phyloP scores from a whole-genome alignment of 2,888 invertebrate species.

The Torymus tubicola region DNA sequence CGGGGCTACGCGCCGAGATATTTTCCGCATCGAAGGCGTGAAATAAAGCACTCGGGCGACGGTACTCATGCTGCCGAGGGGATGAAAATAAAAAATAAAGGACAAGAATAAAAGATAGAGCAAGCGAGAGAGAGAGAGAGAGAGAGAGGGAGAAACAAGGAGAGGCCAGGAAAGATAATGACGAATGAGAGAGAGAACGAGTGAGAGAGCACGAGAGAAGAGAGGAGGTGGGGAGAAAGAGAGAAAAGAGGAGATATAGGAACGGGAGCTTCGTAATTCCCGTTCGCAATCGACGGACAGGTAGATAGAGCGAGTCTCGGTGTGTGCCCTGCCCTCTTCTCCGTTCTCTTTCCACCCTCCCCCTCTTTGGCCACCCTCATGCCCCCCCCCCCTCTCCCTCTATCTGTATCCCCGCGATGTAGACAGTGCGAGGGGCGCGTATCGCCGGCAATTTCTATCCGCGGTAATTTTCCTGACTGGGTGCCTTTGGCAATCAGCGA shows the following conservation, averaged over 20 bases:
- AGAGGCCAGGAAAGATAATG: conserved; percentile 24
- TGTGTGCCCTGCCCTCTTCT: too few species aligned
- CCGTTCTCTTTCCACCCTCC: too few species aligned
- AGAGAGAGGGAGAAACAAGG: background rate
- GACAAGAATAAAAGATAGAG: background rate
- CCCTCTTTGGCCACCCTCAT: too few species aligned
- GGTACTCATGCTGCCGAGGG: background rate
- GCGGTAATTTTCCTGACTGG: conserved; percentile 51
- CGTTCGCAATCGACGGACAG: conserved; percentile 33
- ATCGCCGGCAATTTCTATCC: conserved; percentile 25
- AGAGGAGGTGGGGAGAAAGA: background rate
- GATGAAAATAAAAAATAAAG: conserved; percentile 10
- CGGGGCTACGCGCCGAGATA: conserved; percentile 14
- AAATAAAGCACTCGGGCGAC: conserved; percentile 29
- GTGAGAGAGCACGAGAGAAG: background rate
- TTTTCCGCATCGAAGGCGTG: conserved; percentile 47
- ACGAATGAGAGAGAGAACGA: conserved; percentile 1
- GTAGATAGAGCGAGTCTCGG: conserved; percentile 12
- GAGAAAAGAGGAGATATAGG: background rate
- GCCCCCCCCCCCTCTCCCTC: background rate
- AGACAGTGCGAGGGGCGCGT: background rate
- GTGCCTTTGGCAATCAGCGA: conserved; percentile 53
- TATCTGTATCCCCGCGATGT: background rate
- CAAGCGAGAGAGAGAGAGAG: background rate
- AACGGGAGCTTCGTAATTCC: conserved; percentile 30